Base-by-base conservation (phyloP, 2,113 vertebrate species). In the Corapipo altera region DNA sequence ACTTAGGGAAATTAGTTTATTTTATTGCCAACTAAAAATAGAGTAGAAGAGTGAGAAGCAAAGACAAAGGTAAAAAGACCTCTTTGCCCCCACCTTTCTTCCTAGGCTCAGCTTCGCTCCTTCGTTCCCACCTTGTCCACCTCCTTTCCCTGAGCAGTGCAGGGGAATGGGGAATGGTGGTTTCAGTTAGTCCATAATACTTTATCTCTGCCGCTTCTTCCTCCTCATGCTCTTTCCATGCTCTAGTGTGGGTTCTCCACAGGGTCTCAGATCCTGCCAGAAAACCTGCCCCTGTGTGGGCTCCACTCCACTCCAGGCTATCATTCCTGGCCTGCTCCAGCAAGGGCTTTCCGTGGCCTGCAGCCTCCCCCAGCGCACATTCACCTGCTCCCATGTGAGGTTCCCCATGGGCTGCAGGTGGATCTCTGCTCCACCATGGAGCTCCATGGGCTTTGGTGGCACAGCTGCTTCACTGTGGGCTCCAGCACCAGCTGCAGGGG, bases 261-360 rank as follows among this genome's bases (percentile, higher is more conserved):
- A 46, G 67, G 8, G 9, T 64, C 51, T 57, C n/a, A 44, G 12
- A 6, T 64, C 33, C 52, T 79, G 22, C 57, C 44, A 62, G 24
- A 30, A 93, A 67, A 33, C 33, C 54, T 52, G 9, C 54, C 52
- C 27, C 15, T 70, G 13, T 1, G 0, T 46, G 30, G 59, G 18
- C 49, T 52, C 19, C 20, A 46, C 52, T 89, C 30, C 66, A 48
- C 39, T 41, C 39, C 1, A 4, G 37, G 8, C 32, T 20, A 1
- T 32, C 8, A 7, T 52, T 89, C n/a, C 59, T 65, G 79, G 24
- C 54, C 52, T 74, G 32, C 32, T 70, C 28, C 71, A 55, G 32
- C 9, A 1, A 1, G 0, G 3, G 37, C 54, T 59, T 20, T 27
- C 17, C 24, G 3, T 2, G 2, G 17, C 15, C 26, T 80, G 27